These are phyloP conservation scores for Drosophila emarginata DNA, from an alignment of 2,888 invertebrate species.

Conservation along the genomic window DNA sequence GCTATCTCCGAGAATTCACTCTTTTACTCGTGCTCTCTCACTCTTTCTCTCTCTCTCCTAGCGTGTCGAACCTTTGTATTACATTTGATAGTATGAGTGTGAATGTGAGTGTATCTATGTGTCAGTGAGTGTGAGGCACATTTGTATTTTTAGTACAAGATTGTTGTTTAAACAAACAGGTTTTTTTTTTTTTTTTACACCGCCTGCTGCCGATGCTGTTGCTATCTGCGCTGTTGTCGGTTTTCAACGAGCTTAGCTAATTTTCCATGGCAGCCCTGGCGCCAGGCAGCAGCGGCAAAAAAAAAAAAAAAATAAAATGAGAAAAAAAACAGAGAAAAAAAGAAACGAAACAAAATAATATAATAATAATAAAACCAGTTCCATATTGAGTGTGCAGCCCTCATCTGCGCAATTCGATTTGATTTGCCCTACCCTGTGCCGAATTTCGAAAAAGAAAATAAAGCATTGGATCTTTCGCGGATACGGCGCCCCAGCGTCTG, in stretches of 20 bases:
- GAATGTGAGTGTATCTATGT: slow-evolving; percentile 22
- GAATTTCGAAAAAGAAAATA: slow-evolving; percentile 1
- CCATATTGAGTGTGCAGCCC: slow-evolving; percentile 2
- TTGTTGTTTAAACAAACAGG: slow-evolving; percentile 78
- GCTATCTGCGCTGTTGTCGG: slow-evolving; percentile 70
- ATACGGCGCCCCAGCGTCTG: slow-evolving; percentile 65
- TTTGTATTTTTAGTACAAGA: slow-evolving; percentile 78
- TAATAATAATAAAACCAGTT: slow-evolving; percentile 11
- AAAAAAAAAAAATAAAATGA: not conserved
- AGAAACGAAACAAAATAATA: not conserved
- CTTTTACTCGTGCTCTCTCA: slow-evolving; percentile 15
- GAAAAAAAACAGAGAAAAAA: not conserved
- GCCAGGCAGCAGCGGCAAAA: slow-evolving; percentile 49
- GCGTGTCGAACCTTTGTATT: slow-evolving; percentile 17
- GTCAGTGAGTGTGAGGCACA: slow-evolving; percentile 40
- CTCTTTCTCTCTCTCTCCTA: slow-evolving; percentile 17
- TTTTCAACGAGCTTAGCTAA: slow-evolving; percentile 76
- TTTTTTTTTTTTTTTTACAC: slow-evolving; percentile 72
- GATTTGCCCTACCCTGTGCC: slow-evolving; percentile 6
- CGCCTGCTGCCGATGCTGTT: slow-evolving; percentile 50
- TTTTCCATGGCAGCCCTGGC: slow-evolving; percentile 73
- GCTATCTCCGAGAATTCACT: slow-evolving; percentile 13
- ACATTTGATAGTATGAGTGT: slow-evolving; percentile 8
- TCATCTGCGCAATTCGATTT: slow-evolving; percentile 7
- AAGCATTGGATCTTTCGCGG: slow-evolving; percentile 27